Conservation (phyloP, 1,140 invertebrate genomes). For the Chrysomallon squamiferum region DNA sequence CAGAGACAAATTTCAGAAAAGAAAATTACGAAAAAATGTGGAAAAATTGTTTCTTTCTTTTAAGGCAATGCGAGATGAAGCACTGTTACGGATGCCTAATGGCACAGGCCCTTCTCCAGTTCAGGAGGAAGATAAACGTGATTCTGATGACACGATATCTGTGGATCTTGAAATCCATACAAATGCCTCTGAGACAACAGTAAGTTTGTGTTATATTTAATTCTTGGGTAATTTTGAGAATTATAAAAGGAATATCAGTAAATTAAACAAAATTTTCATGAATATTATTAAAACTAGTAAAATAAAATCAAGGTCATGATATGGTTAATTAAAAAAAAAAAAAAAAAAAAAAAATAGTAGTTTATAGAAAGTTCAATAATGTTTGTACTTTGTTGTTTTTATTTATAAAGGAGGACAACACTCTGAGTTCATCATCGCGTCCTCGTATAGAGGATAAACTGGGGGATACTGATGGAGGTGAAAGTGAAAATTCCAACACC, state of each 20-base stretch:
- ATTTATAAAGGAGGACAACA: conserved; percentile 22
- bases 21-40: no score
- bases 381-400: no score
- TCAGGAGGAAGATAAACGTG: conserved; percentile 21
- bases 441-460: conserved; percentile 57
- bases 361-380: no score
- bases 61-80: conserved; percentile 43
- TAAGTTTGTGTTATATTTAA: conserved; percentile 20
- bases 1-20: no score
- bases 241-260: no score
- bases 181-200: conserved; percentile 47
- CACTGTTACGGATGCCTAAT: conserved; percentile 8
- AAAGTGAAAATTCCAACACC: conserved; percentile 23
- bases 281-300: no score
- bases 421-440: conserved; percentile 35
- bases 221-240: no score
- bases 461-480: conserved; percentile 41
- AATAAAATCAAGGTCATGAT: no score
- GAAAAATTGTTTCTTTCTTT: background rate
- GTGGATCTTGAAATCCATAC: conserved; percentile 53
- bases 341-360: no score
- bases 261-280: no score
- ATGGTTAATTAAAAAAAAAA: no score
- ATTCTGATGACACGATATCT: conserved; percentile 43
- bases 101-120: conserved; percentile 18